Evolutionary conservation across 35 echinoderm and acorn worm species (phyloP), one percentile per base, ranked within the genome.

Genomic region (Strongylocentrotus purpuratus): DNA sequence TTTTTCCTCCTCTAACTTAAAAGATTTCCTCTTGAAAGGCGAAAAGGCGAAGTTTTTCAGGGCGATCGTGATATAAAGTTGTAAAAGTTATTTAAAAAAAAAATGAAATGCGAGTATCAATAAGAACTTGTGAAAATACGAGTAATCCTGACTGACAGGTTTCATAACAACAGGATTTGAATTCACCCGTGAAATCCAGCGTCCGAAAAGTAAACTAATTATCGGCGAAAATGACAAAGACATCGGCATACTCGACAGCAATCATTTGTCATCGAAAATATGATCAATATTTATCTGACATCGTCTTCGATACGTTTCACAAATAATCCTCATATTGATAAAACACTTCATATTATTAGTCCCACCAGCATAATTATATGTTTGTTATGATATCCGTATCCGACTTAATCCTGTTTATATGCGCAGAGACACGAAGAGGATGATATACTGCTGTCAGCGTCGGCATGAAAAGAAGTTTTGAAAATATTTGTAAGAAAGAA

Each of bases 211-310:
- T 78, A 78, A 78, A 78, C 65, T n/a, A 78, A 78, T 78, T 78
- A 78, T 78, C 7, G 65, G 65, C 65, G 65, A 22, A 22, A 22
- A 78, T 28, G 65, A 78, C 65, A 78, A 78, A 78, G 22, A n/a
- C 65, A 22, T 78, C 65, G 65, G 22, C 25, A 28, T 78, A 78
- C 20, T 8, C 7, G n/a, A 78, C 65, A 78, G 22, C 65, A 78
- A 78, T 78, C 65, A 78, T 78, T 78, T 78, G 65, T 78, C 65
- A 78, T 78, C 22, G 25, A 78, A 28, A 78, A 78, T 78, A 78
- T 78, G 65, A 78, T 78, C 65, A 78, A 78, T 78, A 78, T 78
- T 78, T 78, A 78, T 78, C 65, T n/a, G 65, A 78, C 61, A 71
- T 25, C 20, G 65, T 78, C 65, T 28, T 78, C 65, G 22, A 2